These are phyloP conservation scores for Sinocyclocheilus anophthalmus DNA, from an alignment of 2,113 vertebrate species.

Conservation along the genomic window DNA sequence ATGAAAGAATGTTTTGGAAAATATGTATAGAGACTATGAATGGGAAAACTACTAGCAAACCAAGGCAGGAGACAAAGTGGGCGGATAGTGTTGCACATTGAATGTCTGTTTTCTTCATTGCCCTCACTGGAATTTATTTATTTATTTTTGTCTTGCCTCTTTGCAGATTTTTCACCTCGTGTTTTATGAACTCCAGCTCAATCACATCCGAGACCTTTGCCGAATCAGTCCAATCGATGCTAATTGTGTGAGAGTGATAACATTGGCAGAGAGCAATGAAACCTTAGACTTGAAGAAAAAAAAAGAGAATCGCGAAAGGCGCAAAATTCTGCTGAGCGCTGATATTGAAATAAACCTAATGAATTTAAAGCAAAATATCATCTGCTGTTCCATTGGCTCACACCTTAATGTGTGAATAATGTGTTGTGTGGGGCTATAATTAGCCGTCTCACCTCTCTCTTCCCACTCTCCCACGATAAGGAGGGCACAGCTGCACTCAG, in stretches of 20 bases:
- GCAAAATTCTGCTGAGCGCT: slow-evolving; percentile 14
- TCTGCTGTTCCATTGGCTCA: slow-evolving; percentile 20
- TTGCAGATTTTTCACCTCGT: neutral
- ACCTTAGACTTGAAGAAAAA: neutral
- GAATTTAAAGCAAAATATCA: slow-evolving; percentile 38
- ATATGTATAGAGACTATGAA: neutral
- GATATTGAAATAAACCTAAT: slow-evolving; percentile 32
- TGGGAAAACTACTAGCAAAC: neutral
- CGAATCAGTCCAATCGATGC: neutral
- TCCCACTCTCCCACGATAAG: slow-evolving; percentile 1
- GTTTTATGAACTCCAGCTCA: neutral
- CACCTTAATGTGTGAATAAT: slow-evolving; percentile 39
- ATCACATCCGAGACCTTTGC: neutral
- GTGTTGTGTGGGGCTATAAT: slow-evolving; percentile 47
- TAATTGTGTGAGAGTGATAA: slow-evolving; percentile 18
- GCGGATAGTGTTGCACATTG: neutral
- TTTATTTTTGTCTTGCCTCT: neutral
- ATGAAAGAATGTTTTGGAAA: neutral
- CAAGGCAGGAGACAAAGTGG: neutral
- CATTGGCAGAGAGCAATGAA: neutral
- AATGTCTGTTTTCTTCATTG: neutral
- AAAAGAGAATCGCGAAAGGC: slow-evolving; percentile 28
- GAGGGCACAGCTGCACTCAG: neutral
- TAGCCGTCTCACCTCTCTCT: slow-evolving; percentile 41
- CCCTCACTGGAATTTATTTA: neutral